phyloP scores from a whole-genome alignment of 2,113 vertebrate genomes.

The Vimba vimba region DNA sequence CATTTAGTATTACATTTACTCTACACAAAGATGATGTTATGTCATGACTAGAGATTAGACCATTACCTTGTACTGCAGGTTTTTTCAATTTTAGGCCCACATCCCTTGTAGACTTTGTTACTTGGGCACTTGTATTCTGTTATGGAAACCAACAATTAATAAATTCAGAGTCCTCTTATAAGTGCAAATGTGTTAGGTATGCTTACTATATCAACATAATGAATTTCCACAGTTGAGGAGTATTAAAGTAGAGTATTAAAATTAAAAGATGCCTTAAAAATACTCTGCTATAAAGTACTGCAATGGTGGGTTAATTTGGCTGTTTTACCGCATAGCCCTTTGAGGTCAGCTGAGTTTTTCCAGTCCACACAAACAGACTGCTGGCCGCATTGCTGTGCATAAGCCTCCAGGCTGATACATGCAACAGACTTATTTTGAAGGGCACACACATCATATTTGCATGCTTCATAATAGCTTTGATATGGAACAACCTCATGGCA shows the following conservation, averaged over 20 bases:
- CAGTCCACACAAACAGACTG: conserved; percentile 82
- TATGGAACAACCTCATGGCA: conserved; percentile 76
- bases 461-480: conserved; percentile 76
- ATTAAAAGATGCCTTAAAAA: too few species aligned
- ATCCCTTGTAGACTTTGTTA: conserved; percentile 78
- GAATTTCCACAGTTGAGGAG: too few species aligned
- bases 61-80: conserved; percentile 83
- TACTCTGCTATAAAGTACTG: too few species aligned
- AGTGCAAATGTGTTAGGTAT: too few species aligned
- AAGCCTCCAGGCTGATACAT: conserved; percentile 82
- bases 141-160: neutral
- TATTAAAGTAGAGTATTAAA: too few species aligned
- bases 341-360: conserved; percentile 58
- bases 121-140: conserved; percentile 79
- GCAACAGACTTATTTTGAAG: neutral
- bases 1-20: too few species aligned
- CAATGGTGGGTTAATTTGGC: too few species aligned
- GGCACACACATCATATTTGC: conserved; percentile 74
- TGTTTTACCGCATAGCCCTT: too few species aligned
- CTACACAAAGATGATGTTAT: neutral
- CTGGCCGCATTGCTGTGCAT: conserved; percentile 77
- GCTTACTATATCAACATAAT: too few species aligned
- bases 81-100: conserved; percentile 70
- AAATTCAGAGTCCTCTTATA: neutral
- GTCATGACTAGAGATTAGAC: neutral